Evolutionary conservation across 2,888 invertebrate species (phyloP), one percentile per base, ranked within the genome.

Genomic region (Oxytorus armatus): DNA sequence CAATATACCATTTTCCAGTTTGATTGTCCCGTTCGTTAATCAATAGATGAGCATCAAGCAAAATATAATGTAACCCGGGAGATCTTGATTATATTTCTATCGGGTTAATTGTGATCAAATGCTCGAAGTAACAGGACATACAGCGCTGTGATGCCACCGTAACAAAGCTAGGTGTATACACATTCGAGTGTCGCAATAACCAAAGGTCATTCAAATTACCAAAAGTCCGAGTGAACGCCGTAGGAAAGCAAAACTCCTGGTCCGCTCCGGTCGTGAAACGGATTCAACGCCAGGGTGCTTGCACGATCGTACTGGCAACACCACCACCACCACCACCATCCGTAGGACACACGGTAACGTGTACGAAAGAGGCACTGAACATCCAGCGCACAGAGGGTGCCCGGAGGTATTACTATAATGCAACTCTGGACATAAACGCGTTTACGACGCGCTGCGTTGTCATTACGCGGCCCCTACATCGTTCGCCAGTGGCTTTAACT

Each of bases 361-460:
- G 51, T 57, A 77, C 63, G 61, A 47, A 79, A 86, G 85, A 87
- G 87, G 87, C 83, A 86, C 85, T 81, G 87, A 87, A 86, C 86
- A 87, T 87, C 84, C 86, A 85, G 87, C 86, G 86, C 86, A 86
- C 88, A 85, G 86, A 85, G 86, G 86, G 87, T 86, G 86, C 89
- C 89, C 86, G 86, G 87, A 88, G 90, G 88, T 90, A 91, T 90
- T 90, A 90, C 90, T 89, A 89, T 91, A 91, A 91, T 91, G 90
- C 90, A 90, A 90, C 91, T 90, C 88, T 86, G 91, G 86, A 90
- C 91, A 91, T 92, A 91, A 92, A 92, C 91, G 89, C 89, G 91
- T 92, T 92, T 92, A 92, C 91, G 91, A 91, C 89, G 89, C 89
- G 88, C 90, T 91, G 90, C 90, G 91, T 92, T 91, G 91, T 91